Base-by-base conservation (phyloP, 2,113 vertebrate genomes). In the Australoheros scitulus region DNA sequence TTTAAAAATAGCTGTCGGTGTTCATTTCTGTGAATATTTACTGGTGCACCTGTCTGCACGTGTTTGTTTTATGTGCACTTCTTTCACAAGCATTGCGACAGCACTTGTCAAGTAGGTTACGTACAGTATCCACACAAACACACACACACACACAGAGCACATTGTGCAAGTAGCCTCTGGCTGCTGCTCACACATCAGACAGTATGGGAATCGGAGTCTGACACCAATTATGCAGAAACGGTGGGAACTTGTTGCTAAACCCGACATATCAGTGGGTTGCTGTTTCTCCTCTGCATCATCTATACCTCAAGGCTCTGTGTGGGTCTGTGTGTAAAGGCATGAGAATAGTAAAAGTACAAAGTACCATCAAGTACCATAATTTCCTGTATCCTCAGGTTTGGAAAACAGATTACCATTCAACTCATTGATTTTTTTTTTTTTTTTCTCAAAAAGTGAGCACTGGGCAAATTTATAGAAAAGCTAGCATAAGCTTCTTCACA, bases 151-250 rank as follows among this genome's bases (percentile, higher is more conserved):
- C 63, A 65, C 43, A 43, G 78, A 43, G 78, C 81, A 58, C 79
- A 80, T 85, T 80, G 87, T 81, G 43, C 41, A 41, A 61, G 84
- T 85, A 79, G 88, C 93, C 92, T 59, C 87, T 90, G 87, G 93
- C 89, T 83, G 56, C 79, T 56, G 83, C 80, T 90, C 80, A 59
- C 79, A 89, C 85, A 91, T 94, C 91, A 92, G 82, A 89, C 87
- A 81, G 17, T 90, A 91, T 88, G 87, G 82, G 87, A 89, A 90
- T 93, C 81, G 5, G 74, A 92, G 85, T 88, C 91, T 94, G 92
- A 93, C 92, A 94, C 91, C 93, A 94, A 93, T 93, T 94, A 94
- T 93, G 92, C 91, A 92, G 90, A 94, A 91, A 86, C 20, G 34
- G 81, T 77, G 65, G 90, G 81, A 88, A 92, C 84, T 89, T 92